Percentiles rank a stretch among this genome's conserved stretches.
Conservation (phyloP, 2,797 vertebrate species). For the Rhabdophis nuchalis region DNA sequence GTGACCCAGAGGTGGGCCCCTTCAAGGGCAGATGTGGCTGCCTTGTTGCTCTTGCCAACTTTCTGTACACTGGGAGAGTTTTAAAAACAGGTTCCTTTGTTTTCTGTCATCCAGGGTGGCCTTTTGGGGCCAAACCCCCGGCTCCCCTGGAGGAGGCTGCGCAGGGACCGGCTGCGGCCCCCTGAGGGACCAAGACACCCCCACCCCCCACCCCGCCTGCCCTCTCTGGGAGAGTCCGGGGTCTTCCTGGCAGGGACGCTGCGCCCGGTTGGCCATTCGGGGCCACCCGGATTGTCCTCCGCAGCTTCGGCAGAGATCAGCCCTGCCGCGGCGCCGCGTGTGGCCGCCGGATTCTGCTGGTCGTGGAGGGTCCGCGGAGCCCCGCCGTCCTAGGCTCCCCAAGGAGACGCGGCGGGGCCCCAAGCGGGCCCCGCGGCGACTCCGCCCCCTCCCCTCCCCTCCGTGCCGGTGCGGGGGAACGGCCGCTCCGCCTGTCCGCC, state of each 20-base stretch:
- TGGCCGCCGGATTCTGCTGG: background rate
- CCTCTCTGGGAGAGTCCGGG: background rate
- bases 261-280: background rate
- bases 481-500: background rate
- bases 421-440: background rate
- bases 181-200: background rate
- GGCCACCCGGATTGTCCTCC: background rate
- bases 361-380: background rate
- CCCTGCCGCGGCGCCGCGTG: background rate
- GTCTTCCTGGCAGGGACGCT: background rate
- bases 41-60: background rate
- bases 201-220: background rate
- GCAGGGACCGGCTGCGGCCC: background rate
- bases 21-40: background rate
- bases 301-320: background rate
- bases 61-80: background rate
- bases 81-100: background rate
- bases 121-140: background rate
- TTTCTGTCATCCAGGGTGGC: background rate
- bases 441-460: background rate
- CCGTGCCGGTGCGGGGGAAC: background rate
- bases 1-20: background rate
- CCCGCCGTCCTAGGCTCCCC: background rate
- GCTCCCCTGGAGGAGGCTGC: background rate
- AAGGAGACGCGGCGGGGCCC: background rate